Percentiles rank a stretch among this genome's conserved stretches.
These are phyloP conservation scores for Eurypyga helias DNA, from an alignment of 2,113 vertebrate genomes.

Conservation along the genomic window DNA sequence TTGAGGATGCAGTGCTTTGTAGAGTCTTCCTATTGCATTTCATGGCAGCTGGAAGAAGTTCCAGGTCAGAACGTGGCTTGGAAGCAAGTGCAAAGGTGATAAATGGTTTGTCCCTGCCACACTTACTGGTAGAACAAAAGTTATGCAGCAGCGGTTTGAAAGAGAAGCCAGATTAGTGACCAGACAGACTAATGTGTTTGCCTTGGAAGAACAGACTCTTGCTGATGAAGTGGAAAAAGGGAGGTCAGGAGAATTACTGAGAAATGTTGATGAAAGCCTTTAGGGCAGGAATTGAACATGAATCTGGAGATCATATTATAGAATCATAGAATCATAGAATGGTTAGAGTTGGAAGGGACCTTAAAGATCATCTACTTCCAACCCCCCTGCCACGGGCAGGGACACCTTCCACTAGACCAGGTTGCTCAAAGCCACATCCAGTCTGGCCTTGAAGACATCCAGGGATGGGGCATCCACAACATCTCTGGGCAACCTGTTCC, in stretches of 20 bases:
- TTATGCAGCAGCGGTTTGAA: rapidly evolving
- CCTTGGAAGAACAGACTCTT: not conserved
- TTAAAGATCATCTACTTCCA: too few relatives aligned
- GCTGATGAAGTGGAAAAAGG: not conserved
- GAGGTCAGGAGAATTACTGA: not conserved
- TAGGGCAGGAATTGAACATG: rapidly evolving
- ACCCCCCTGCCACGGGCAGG: too few relatives aligned
- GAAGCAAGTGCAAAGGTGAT: not conserved
- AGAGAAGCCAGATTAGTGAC: not conserved
- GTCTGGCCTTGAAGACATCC: too few relatives aligned
- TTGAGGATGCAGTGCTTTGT: not conserved
- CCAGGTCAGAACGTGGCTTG: not conserved
- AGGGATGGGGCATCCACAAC: too few relatives aligned
- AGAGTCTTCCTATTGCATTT: not conserved
- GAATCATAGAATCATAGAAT: too few relatives aligned
- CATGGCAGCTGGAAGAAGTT: not conserved
- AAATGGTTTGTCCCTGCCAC: not conserved
- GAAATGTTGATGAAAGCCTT: not conserved
- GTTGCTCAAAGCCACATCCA: too few relatives aligned
- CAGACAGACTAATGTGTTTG: not conserved
- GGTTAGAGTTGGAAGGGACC: too few relatives aligned
- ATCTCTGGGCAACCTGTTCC: too few relatives aligned
- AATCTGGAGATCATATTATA: not conserved
- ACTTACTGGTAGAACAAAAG: not conserved
- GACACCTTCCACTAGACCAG: too few relatives aligned